Evolutionary conservation across 2,113 vertebrate genomes (phyloP), one percentile per base, ranked within the genome.

Genomic region (Dascyllus trimaculatus): DNA sequence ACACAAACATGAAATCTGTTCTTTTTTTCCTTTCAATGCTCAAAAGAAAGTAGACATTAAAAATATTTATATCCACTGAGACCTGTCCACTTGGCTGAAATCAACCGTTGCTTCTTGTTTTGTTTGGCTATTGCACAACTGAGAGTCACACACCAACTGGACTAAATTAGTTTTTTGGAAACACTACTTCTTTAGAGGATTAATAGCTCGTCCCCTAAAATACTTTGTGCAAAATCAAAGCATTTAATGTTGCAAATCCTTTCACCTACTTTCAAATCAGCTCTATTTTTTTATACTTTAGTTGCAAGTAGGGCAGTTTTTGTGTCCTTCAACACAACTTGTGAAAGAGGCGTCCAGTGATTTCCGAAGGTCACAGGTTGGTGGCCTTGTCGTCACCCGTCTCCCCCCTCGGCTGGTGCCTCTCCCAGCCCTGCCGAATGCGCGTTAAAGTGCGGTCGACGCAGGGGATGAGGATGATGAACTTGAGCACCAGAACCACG

Each of bases 371-470:
- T 60, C 65, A 88, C 32, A 90, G 9, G 69, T 66, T 67, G 18
- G 73, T 87, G 45, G 58, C 70, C 25, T 61, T 82, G 5, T 10
- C 49, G 7, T 59, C 15, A 11, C 5, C 48, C 25, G 22, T 18
- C 11, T 69, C 68, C 13, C 65, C 53, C 19, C 29, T 46, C 0
- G 48, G 15, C 35, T 46, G n/a, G 11, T 8, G 92, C 75, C 94
- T 95, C 86, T 97, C 96, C 96, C 96, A 98, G 43, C 98, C 98
- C 75, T 97, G 96, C 5, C 95, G 94, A 70, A 99, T 98, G 56
- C 59, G 85, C 0, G 86, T 96, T 45, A 99, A 91, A 5, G 77
- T 91, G 51, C 81, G 94, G 88, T 97, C 96, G 60, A 98, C 32
- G 24, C 96, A 99, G 0, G 97, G 96, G 18, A 95, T 74, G 81